phyloP scores from a whole-genome alignment of 2,888 invertebrate genomes.

The Agriopis leucophaearia region DNA sequence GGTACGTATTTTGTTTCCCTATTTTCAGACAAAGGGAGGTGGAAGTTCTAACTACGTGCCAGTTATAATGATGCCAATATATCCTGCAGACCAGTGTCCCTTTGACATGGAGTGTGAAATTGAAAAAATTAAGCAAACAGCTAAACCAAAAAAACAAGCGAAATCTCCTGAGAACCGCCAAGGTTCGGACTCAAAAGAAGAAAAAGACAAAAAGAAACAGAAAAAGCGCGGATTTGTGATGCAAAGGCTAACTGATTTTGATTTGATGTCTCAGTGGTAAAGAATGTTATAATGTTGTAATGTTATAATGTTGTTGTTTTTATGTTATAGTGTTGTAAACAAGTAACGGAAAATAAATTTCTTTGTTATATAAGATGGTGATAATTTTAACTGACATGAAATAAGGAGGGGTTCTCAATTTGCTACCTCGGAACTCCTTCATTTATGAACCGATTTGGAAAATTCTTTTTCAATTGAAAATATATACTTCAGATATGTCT shows the following conservation, averaged over 20 bases:
- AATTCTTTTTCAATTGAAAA: no score
- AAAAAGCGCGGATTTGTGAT: conserved; percentile 72
- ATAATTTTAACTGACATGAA: no score
- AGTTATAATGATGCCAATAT: conserved; percentile 79
- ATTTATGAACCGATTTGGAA: no score
- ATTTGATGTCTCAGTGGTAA: conserved; percentile 77
- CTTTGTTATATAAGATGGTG: no score
- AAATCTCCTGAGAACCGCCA: conserved; percentile 44
- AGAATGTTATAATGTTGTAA: no score
- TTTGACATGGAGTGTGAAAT: conserved; percentile 75
- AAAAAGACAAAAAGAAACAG: conserved; percentile 61
- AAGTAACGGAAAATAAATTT: no score
- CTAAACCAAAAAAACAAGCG: conserved; percentile 55
- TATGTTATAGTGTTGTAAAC: not conserved
- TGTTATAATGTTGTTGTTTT: no score
- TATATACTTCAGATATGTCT: no score
- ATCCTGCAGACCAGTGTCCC: conserved; percentile 72
- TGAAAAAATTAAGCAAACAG: conserved; percentile 64
- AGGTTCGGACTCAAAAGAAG: conserved; percentile 49
- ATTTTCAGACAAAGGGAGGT: conserved; percentile 52
- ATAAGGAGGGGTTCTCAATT: no score
- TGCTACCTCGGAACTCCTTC: no score
- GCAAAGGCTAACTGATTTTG: conserved; percentile 76
- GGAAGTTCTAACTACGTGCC: conserved; percentile 69
- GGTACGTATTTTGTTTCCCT: no score